Conservation (phyloP, 2,113 vertebrate species). For the Chroicocephalus ridibundus region DNA sequence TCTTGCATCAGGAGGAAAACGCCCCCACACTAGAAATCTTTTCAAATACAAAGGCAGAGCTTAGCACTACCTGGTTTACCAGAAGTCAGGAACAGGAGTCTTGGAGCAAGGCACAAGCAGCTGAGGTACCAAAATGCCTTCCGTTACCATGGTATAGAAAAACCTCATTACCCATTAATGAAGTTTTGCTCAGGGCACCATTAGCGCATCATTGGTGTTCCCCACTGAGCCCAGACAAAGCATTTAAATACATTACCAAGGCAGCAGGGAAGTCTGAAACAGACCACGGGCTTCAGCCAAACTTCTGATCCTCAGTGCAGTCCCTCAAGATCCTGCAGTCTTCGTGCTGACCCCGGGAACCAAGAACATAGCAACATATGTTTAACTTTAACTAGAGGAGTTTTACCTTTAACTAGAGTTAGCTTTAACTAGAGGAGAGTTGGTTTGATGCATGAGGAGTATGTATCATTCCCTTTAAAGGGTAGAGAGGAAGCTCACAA, state of each 20-base stretch:
- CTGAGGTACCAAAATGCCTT: not conserved
- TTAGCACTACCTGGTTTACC: not conserved
- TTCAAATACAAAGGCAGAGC: not conserved
- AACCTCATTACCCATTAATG: not conserved
- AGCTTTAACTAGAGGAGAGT: not conserved
- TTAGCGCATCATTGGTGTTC: accelerated
- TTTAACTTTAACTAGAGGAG: not conserved
- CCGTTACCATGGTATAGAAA: not conserved
- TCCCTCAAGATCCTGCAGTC: not conserved
- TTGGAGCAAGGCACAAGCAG: not conserved
- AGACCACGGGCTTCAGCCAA: not conserved
- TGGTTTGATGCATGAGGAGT: not conserved
- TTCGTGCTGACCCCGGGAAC: not conserved
- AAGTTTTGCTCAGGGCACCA: not conserved
- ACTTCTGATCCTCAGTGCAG: not conserved
- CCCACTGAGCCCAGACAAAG: not conserved
- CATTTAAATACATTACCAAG: not conserved
- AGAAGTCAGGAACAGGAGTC: not conserved
- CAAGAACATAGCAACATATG: not conserved
- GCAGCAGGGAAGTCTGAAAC: not conserved
- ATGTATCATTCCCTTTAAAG: not conserved
- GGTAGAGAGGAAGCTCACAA: not conserved
- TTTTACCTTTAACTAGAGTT: not conserved
- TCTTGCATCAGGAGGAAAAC: not conserved
- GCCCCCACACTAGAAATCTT: not conserved